Base-by-base conservation (phyloP, 2,113 vertebrate genomes). In the Nibea albiflora region DNA sequence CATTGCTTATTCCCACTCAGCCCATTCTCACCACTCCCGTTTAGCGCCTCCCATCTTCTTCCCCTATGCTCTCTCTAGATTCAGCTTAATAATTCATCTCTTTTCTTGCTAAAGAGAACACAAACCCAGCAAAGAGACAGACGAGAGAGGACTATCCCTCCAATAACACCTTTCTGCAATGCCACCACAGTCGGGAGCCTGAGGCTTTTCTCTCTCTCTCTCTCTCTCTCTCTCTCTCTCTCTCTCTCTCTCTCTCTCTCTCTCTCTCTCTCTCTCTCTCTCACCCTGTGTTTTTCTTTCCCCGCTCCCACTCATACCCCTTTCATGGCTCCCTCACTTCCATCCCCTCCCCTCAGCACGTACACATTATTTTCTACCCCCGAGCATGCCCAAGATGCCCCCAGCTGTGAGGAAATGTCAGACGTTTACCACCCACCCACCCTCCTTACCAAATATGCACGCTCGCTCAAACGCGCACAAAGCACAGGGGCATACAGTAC, bases 341-440 rank as follows among this genome's bases (percentile, higher is more conserved):
- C 63, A 50, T 81, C 80, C 50, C 57, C 80, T 87, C 76, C 69
- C 78, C 79, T 54, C 78, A 19, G 70, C 89, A 76, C 66, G 56
- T 71, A 88, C 76, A 50, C 87, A 85, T 90, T 80, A 91, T 90
- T 88, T 89, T 92, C 83, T 90, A 88, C 90, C 92, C 93, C 87
- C 62, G n/a, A 90, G 93, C 90, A 85, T 91, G 88, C 90, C 89
- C 84, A 85, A 88, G 79, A 90, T 80, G 77, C 86, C 84, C 86
- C 92, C 92, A 93, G 90, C 94, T 95, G 92, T 88, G 93, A 89
- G 85, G 89, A 92, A 92, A 94, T 93, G 90, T 89, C 91, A 93
- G 86, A 71, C 75, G 89, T 91, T 93, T 92, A 90, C 80, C 91
- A 85, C 90, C 85, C 89, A 79, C 91, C 91, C 80, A 84, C 68